A percentile compares a stretch with the other conserved stretches of the same genome.
Evolutionary conservation across 2,797 vertebrate genomes (phyloP).

Genomic region (Halcyon leucocephala): DNA sequence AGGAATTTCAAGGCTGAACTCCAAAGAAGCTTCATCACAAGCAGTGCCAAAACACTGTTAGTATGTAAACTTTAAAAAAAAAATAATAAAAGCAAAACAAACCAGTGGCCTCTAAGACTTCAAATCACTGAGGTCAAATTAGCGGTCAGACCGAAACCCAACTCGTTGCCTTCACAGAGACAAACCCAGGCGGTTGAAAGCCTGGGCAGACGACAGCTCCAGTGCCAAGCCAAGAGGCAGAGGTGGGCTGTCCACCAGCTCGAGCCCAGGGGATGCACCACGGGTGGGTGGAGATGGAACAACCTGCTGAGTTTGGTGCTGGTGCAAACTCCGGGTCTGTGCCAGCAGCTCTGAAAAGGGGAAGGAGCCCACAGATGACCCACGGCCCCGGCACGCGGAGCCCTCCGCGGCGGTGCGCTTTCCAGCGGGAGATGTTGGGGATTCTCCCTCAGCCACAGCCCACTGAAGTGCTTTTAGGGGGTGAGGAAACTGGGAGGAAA

Average conservation of each 20-base stretch:
- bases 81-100: not conserved
- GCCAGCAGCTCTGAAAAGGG: no score
- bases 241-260: not conserved
- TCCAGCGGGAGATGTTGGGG: not conserved
- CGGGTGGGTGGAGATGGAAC: no score
- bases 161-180: not conserved
- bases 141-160: not conserved
- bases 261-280: not conserved
- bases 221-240: not conserved
- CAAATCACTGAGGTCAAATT: not conserved
- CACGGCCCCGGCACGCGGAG: not conserved
- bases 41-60: not conserved
- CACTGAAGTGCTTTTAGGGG: not conserved
- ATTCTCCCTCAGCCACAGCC: not conserved
- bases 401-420: rapidly evolving
- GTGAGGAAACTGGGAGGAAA: not conserved
- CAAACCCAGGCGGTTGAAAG: not conserved
- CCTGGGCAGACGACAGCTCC: not conserved
- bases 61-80: not conserved
- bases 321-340: no score
- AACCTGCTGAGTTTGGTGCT: no score
- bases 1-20: constrained; percentile 13
- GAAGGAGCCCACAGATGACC: not conserved
- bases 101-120: not conserved
- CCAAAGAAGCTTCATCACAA: not conserved